Evolutionary conservation across 2,888 invertebrate species (phyloP), one percentile per base, ranked within the genome.

Genomic region (Eilema griseolum): DNA sequence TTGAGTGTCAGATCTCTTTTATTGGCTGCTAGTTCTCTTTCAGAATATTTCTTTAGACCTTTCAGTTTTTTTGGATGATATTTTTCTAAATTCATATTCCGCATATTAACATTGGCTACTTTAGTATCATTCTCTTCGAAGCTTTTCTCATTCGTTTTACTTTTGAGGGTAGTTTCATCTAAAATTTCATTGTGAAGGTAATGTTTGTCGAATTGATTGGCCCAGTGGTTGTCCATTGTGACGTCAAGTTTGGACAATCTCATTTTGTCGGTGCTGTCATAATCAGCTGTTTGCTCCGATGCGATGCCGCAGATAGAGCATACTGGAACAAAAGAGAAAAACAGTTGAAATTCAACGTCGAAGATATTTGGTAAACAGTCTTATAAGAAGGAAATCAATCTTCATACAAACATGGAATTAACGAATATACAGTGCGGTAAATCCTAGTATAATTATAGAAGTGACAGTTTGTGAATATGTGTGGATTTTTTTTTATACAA

Each of bases 291-390:
- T 77, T 76, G 84, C 73, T 87, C 87, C 74, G 86, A 86, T 62
- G 88, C 80, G 72, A 85, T 87, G 80, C 90, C 88, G 84, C 85
- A 77, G 76, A 86, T 89, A 72, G 90, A 89, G 86, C 86, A 92
- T 85, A 89, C 94, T 94, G 93, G 0, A 94, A 94, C 88, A 90
- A 90, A 72, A 77, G 67, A 77, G 28, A 20, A 61, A 31, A 1
- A 7, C 3, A 24, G 14, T 24, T 57, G 26, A 3, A 59, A 26
- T 12, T 7, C 24, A 59, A 20, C 5, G 20, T 12, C 14, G 12
- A 37, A 14, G 3, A 33, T 7, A 33, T 33, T n/a, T n/a, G n/a
- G 5, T 33, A 33, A 7, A 10, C 33, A 33, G 33, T 33, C 33
- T 1, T 41, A 4, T 3, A 41, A 41, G 16, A 16, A 41, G 3